Evolutionary conservation across 2,113 vertebrate species (phyloP).

Genomic region (Petroica traversi): DNA sequence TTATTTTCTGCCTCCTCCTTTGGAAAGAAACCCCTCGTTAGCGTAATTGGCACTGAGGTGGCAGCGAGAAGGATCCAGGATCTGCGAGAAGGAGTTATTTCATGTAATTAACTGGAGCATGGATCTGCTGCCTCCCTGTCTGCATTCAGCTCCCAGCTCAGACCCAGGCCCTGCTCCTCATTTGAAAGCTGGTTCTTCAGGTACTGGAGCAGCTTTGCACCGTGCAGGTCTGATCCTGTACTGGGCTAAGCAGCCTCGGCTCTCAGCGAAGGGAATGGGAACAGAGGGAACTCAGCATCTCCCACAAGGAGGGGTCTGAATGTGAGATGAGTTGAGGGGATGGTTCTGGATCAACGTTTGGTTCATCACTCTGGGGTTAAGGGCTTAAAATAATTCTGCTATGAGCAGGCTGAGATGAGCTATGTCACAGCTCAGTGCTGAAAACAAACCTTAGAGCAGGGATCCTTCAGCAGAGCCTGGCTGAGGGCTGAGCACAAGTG

Average conservation of each 20-base stretch:
- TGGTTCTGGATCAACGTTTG: not conserved
- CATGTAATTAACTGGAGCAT: not conserved
- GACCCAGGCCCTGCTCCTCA: not conserved
- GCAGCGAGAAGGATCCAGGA: not conserved
- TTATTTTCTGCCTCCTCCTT: constrained; percentile 22
- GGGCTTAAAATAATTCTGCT: not conserved
- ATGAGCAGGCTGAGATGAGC: not conserved
- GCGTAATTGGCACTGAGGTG: constrained; percentile 40
- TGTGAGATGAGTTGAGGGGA: not conserved
- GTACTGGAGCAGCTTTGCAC: not conserved
- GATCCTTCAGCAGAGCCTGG: not conserved
- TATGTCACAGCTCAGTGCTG: not conserved
- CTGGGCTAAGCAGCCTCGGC: not conserved
- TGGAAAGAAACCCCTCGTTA: constrained; percentile 25
- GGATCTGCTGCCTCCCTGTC: not conserved
- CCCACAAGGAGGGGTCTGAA: not conserved
- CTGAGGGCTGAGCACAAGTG: not conserved
- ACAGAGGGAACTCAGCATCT: not conserved
- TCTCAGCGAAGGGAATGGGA: not conserved
- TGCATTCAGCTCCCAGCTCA: constrained; percentile 8
- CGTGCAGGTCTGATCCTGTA: constrained; percentile 8
- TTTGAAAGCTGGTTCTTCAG: constrained; percentile 48
- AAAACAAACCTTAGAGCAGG: not conserved
- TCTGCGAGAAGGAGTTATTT: constrained; percentile 8
- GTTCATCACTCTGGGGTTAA: not conserved